phyloP scores from a whole-genome alignment of 2,797 vertebrate species.

The Lepidocolaptes lacrymiger region DNA sequence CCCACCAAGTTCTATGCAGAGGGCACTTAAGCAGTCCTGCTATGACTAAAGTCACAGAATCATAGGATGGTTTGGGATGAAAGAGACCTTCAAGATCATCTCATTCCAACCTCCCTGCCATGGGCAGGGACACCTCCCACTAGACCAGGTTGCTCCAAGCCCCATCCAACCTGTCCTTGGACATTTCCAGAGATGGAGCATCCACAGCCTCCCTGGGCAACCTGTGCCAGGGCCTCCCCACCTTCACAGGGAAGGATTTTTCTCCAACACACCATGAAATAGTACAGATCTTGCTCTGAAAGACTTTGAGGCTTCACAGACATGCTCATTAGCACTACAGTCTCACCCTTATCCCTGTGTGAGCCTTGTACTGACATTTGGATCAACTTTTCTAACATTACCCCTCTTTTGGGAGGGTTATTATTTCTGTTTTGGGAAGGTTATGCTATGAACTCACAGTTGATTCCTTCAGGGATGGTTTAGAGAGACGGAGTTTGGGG shows the following conservation, averaged over 20 bases:
- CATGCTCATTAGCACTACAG: not conserved
- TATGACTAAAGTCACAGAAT: not conserved
- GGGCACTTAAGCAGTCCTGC: not conserved
- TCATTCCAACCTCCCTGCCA: not conserved
- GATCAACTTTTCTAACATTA: not conserved
- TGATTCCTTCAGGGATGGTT: not conserved
- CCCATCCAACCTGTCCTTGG: accelerated
- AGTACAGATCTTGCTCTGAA: not conserved
- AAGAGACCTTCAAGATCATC: not conserved
- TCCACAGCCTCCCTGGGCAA: not conserved
- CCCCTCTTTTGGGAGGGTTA: not conserved
- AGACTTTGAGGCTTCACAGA: not conserved
- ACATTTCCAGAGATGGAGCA: not conserved
- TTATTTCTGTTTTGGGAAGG: not conserved
- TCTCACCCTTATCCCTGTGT: not conserved
- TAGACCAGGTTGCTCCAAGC: accelerated
- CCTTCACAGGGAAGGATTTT: not conserved
- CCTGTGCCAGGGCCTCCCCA: not conserved
- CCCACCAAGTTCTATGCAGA: not conserved
- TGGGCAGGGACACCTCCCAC: not conserved
- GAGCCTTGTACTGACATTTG: not conserved
- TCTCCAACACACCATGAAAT: not conserved
- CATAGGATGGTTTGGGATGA: not conserved
- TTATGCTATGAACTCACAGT: not conserved
- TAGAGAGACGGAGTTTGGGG: not conserved